A percentile compares a stretch with the other conserved stretches of the same genome.
phyloP scores from a whole-genome alignment of 2,113 vertebrate species.

The Ceyx cyanopectus region DNA sequence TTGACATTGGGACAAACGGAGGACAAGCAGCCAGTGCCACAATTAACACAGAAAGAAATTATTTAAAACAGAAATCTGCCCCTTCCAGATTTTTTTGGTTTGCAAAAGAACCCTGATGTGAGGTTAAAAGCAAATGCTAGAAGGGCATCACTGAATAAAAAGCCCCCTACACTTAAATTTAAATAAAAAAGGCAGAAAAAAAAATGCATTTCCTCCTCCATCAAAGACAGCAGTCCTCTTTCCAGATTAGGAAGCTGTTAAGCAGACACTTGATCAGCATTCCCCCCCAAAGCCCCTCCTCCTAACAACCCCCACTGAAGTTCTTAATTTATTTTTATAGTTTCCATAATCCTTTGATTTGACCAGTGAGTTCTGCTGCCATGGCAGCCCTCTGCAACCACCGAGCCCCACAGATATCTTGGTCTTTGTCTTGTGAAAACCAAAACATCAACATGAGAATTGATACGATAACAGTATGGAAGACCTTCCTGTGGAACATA shows the following conservation, averaged over 20 bases:
- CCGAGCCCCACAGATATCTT: neutral
- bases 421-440: neutral
- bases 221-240: neutral
- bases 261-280: neutral
- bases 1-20: neutral
- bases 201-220: neutral
- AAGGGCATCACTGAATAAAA: neutral
- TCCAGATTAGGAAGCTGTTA: neutral
- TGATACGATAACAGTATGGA: rapidly evolving
- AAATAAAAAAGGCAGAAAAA: neutral
- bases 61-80: neutral
- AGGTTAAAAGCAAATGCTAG: neutral
- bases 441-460: neutral
- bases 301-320: neutral
- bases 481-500: neutral
- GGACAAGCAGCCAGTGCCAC: neutral
- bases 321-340: conserved; percentile 6
- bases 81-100: neutral
- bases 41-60: neutral
- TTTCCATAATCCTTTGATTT: conserved; percentile 15
- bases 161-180: neutral
- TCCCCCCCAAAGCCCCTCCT: neutral
- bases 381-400: neutral
- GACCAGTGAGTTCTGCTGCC: neutral
- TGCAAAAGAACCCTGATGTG: neutral